phyloP scores from a whole-genome alignment of 2,113 vertebrate species.

The Physeter macrocephalus region DNA sequence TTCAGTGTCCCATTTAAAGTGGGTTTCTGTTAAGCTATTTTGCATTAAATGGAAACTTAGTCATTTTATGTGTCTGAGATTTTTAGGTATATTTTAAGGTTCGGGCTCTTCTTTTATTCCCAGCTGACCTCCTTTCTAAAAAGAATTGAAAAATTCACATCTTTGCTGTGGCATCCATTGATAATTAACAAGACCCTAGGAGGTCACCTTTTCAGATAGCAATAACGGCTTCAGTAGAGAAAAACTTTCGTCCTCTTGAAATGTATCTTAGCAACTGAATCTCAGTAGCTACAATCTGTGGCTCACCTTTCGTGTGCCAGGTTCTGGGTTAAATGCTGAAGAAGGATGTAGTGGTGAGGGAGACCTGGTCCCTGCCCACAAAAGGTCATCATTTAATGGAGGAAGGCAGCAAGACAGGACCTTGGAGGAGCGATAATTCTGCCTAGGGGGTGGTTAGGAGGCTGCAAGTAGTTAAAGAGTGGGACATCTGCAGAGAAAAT shows the following conservation, averaged over 20 bases:
- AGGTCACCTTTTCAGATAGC: background rate
- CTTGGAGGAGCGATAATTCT: background rate
- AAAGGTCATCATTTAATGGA: background rate
- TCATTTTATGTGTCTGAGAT: background rate
- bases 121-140: conserved; percentile 5
- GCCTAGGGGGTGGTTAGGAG: no score
- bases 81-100: background rate
- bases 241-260: background rate
- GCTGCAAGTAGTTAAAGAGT: background rate
- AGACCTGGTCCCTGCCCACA: background rate
- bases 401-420: background rate
- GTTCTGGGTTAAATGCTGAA: background rate
- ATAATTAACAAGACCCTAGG: background rate
- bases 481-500: background rate
- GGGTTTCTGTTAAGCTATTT: background rate
- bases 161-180: background rate
- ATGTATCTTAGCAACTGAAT: conserved; percentile 32
- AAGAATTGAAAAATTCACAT: background rate
- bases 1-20: background rate
- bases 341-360: background rate
- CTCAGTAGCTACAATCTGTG: background rate
- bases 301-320: background rate
- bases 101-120: background rate
- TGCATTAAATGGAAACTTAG: background rate
- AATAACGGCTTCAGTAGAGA: background rate